Base-by-base conservation (phyloP, 1,140 invertebrate species). In the Apis mellifera region DNA sequence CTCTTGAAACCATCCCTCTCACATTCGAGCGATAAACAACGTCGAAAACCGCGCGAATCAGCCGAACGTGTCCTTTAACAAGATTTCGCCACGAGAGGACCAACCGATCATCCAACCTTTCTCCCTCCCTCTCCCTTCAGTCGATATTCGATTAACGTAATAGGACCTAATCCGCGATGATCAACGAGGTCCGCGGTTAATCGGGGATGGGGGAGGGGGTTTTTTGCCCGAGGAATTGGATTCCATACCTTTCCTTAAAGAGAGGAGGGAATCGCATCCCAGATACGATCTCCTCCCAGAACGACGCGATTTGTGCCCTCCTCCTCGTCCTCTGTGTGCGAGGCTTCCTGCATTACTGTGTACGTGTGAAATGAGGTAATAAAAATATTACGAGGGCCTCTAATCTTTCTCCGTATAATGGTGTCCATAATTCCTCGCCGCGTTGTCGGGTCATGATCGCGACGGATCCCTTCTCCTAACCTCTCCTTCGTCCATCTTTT, bases 371-470 rank as follows among this genome's bases (percentile, higher is more conserved):
- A 87, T 79, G 83, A 87, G 86, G 84, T 88, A 88, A 90, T 91
- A 90, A 91, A 91, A 91, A 91, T 90, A 90, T 91, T 91, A 91
- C 88, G 89, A 89, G 86, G 73, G 75, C 81, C 84, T 90, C 86
- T 91, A 91, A 91, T 90, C 90, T 90, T 90, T 89, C 83, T 62
- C 84, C 86, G 84, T 90, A 90, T 90, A 91, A 91, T 89, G 87
- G 89, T 90, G 84, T 91, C 90, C 89, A 90, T 91, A 90, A 91
- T 91, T 91, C 86, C 86, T 89, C 26, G 74, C 52, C 62, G 60
- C 84, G 89, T 87, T 86, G 82, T 86, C 78, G 79, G 86, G 85
- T 88, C 89, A 85, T 84, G 89, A 90, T 90, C 89, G 32, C 32
- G 0, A 42, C 32, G 83, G 21, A 23, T 11, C 19, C 57, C 50